Percentiles rank a stretch among this genome's conserved stretches.
Evolutionary conservation across 2,113 vertebrate genomes (phyloP).

Genomic region (Tupaia tana): DNA sequence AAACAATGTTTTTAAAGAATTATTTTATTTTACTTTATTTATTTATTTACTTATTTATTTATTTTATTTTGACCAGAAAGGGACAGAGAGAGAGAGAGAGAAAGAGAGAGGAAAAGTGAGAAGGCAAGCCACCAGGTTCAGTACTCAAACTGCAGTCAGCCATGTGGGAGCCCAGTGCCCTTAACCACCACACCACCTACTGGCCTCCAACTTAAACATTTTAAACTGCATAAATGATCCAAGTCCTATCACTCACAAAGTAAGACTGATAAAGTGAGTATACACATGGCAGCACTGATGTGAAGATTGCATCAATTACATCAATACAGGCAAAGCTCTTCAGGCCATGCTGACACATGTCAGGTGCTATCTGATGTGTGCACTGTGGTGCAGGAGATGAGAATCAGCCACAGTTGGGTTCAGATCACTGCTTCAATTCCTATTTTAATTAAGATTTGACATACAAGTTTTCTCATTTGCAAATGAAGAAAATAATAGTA

Average conservation of each 20-base stretch:
- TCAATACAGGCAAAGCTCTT: not conserved
- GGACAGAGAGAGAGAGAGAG: too few species aligned
- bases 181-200: too few species aligned
- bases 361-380: too few species aligned
- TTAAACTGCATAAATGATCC: not conserved
- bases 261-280: not conserved
- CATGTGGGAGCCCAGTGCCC: too few species aligned
- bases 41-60: too few species aligned
- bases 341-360: accelerated
- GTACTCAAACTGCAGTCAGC: too few species aligned
- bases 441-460: not conserved
- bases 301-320: not conserved
- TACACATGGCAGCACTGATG: accelerated
- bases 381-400: accelerated
- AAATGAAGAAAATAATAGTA: not conserved
- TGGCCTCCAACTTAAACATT: not conserved
- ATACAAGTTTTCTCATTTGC: not conserved
- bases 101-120: too few species aligned
- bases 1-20: too few species aligned
- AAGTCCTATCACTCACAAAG: not conserved
- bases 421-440: not conserved
- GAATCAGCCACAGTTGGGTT: not conserved
- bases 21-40: too few species aligned
- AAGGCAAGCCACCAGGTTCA: too few species aligned
- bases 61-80: too few species aligned